A percentile compares a stretch with the other conserved stretches of the same genome.
These are phyloP conservation scores for Portevinia maculata DNA, from an alignment of 2,888 invertebrate genomes.

Conservation along the genomic window DNA sequence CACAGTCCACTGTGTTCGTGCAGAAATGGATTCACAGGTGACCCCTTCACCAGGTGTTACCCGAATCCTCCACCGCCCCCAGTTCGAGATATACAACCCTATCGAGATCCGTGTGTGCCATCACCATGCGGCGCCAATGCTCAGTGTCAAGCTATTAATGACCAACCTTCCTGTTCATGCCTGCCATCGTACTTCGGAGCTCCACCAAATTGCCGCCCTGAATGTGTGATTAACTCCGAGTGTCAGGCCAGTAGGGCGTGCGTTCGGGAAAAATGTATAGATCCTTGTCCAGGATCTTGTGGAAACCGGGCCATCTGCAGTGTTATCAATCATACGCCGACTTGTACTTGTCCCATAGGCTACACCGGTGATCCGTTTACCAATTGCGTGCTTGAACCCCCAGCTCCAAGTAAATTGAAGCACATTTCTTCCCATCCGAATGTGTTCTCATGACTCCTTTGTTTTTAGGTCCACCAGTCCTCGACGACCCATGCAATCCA, in stretches of 20 bases:
- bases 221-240: conserved; percentile 87
- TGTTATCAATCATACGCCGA: conserved; percentile 86
- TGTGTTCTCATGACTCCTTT: background rate
- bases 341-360: conserved; percentile 85
- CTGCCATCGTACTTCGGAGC: conserved; percentile 85
- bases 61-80: conserved; percentile 77
- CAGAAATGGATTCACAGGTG: conserved; percentile 86
- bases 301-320: conserved; percentile 85
- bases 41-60: conserved; percentile 86
- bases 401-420: conserved; percentile 76
- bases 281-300: conserved; percentile 89
- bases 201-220: conserved; percentile 88
- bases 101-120: conserved; percentile 86
- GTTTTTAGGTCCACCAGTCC: conserved; percentile 65
- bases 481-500: conserved; percentile 85
- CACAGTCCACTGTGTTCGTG: conserved; percentile 91
- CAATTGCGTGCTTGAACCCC: conserved; percentile 83
- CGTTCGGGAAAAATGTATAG: conserved; percentile 86
- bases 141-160: conserved; percentile 84
- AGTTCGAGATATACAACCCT: conserved; percentile 75
- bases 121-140: conserved; percentile 88
- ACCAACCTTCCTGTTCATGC: conserved; percentile 86
- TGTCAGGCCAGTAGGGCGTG: conserved; percentile 87
- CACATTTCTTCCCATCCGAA: background rate
- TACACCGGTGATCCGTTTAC: conserved; percentile 87